Base-by-base conservation (phyloP, 2,888 invertebrate species). In the Leucania comma region DNA sequence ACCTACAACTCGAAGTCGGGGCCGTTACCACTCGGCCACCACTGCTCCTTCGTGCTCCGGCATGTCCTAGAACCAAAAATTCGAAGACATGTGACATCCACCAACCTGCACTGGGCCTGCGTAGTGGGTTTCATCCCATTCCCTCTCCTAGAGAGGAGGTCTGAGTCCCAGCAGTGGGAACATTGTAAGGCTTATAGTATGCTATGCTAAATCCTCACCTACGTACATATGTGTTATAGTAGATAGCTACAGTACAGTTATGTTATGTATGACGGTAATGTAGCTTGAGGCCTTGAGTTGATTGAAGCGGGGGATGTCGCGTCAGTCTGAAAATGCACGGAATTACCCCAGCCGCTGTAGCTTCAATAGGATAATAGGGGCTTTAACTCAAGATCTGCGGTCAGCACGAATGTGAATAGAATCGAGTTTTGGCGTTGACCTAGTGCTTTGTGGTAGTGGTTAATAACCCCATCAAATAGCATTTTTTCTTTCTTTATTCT, bases 341-440 rank as follows among this genome's bases (percentile, higher is more conserved):
- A 26, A 61, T 71, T 48, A 54, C 14, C 26, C 26, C 9, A 9
- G 35, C 46, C 22, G 35, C 46, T 65, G 57, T 64, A 29, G 42
- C 20, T 72, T 46, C 46, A 58, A 65, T 58, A 22, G 65, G 57
- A 51, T 64, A 72, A 72, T 65, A 72, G 72, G 6, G 26, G 42
- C 10, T 51, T 51, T 20, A 35, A 62, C 12, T 57, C 26, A 14
- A 46, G 48, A 51, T 71, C 56, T 72, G 64, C n/a, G 32, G 42
- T 32, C 56, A 42, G 17, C 17, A 42, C 42, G 42, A 42, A 42
- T 26, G 26, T 35, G 32, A 35, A 50, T 72, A 35, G 51, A 51
- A 63, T 46, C 32, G 57, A 32, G 17, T 72, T 50, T 50, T 35
- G 46, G 20, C 24, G 12, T 60, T 10, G 14, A 35, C 8, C n/a